Evolutionary conservation across 2,888 invertebrate species (phyloP).

Genomic region (Minunthozetes semirufus): DNA sequence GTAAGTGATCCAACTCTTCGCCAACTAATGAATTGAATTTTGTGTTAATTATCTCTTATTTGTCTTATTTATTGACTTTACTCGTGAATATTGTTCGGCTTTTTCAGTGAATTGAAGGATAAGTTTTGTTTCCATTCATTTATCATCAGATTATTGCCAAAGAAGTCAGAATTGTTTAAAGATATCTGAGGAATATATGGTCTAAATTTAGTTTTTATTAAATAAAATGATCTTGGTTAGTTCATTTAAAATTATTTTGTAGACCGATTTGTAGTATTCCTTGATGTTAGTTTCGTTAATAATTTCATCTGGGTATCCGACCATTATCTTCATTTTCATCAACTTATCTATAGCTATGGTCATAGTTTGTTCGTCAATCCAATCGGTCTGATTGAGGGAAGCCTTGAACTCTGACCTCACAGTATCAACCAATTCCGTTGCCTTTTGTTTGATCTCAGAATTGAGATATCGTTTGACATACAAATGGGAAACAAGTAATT

Average conservation of each 20-base stretch:
- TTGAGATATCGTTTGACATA: conserved; percentile 82
- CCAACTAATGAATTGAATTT: conserved; percentile 53
- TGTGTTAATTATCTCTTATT: too few species aligned
- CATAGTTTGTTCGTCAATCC: conserved; percentile 83
- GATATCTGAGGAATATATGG: neutral
- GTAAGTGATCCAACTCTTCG: conserved; percentile 73
- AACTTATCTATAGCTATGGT: neutral
- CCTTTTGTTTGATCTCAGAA: conserved; percentile 68
- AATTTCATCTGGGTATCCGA: conserved; percentile 41
- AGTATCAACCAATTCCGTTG: conserved; percentile 69
- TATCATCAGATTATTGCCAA: neutral
- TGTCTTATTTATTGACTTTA: neutral
- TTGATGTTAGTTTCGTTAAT: conserved; percentile 37
- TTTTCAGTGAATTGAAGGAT: neutral
- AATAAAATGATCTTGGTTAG: neutral
- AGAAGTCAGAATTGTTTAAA: neutral
- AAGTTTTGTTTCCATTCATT: neutral
- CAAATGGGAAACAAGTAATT: conserved; percentile 53
- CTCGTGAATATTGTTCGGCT: neutral
- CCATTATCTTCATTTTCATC: conserved; percentile 39
- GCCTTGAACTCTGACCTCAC: conserved; percentile 73
- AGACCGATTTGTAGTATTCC: conserved; percentile 39
- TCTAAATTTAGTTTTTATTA: neutral
- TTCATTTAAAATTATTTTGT: neutral
- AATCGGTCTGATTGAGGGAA: conserved; percentile 67